These are phyloP conservation scores for Opisthograptis luteolata DNA, from an alignment of 2,888 invertebrate species.

Conservation along the genomic window DNA sequence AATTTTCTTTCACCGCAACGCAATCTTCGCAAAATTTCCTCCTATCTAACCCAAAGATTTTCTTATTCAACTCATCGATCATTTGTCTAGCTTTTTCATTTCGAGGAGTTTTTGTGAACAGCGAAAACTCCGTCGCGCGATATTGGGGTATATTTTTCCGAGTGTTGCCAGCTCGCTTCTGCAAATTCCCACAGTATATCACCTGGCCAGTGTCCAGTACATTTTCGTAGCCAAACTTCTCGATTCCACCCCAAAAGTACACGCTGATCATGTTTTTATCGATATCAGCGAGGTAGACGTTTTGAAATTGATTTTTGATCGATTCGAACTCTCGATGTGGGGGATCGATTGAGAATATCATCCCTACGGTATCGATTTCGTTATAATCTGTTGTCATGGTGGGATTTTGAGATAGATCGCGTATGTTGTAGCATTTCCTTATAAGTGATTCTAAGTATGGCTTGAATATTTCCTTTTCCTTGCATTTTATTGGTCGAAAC, in stretches of 20 bases:
- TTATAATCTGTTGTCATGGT: conserved; percentile 73
- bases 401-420: conserved; percentile 64
- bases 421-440: conserved; percentile 75
- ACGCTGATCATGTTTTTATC: conserved; percentile 80
- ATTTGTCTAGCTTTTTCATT: conserved; percentile 73
- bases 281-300: conserved; percentile 84
- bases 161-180: conserved; percentile 81
- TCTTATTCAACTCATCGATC: conserved; percentile 70
- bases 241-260: conserved; percentile 82
- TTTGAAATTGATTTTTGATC: conserved; percentile 74
- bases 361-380: conserved; percentile 90
- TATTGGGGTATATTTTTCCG: conserved; percentile 82
- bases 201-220: conserved; percentile 83
- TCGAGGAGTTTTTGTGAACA: conserved; percentile 86
- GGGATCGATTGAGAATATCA: conserved; percentile 85
- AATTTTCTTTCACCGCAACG: conserved; percentile 59
- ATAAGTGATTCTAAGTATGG: conserved; percentile 42
- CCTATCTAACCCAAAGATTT: conserved; percentile 43
- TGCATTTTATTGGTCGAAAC: conserved; percentile 62
- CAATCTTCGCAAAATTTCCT: conserved; percentile 63
- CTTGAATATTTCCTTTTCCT: conserved; percentile 43
- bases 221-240: conserved; percentile 80
- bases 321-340: conserved; percentile 67
- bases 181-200: conserved; percentile 86
- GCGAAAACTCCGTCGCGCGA: conserved; percentile 85